phyloP scores from a whole-genome alignment of 64 coral and sea anemone species.

The Montipora efflorescens region DNA sequence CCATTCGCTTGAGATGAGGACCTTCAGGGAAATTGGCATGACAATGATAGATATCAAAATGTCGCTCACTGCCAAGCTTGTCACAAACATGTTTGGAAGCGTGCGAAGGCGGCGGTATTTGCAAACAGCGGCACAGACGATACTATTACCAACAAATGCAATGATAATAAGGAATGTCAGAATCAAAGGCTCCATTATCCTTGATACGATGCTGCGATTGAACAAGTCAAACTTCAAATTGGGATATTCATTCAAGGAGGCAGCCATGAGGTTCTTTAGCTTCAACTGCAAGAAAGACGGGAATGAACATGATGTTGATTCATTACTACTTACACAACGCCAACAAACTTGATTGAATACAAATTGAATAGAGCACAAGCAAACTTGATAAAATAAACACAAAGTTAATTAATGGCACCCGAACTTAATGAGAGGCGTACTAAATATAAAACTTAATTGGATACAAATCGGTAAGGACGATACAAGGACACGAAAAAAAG shows the following conservation, averaged over 20 bases:
- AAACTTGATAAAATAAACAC: too few species aligned
- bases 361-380: too few species aligned
- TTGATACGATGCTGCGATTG: not conserved
- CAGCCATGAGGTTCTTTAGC: not conserved
- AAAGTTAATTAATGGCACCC: too few species aligned
- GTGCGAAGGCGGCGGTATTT: conserved; percentile 37
- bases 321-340: too few species aligned
- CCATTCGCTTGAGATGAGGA: conserved; percentile 52
- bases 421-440: too few species aligned
- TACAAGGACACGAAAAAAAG: too few species aligned
- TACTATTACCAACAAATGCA: conserved; percentile 33
- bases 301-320: not conserved
- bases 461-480: too few species aligned
- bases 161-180: conserved; percentile 47
- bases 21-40: conserved; percentile 58
- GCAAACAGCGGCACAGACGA: conserved; percentile 24
- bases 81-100: conserved; percentile 55
- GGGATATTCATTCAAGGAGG: conserved; percentile 68
- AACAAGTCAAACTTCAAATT: conserved; percentile 2
- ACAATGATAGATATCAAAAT: conserved; percentile 54
- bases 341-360: too few species aligned
- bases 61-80: conserved; percentile 62
- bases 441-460: too few species aligned
- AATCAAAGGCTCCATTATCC: not conserved
- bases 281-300: not conserved